These are phyloP conservation scores for Spodoptera littoralis DNA, from an alignment of 2,888 invertebrate genomes.

Conservation along the genomic window DNA sequence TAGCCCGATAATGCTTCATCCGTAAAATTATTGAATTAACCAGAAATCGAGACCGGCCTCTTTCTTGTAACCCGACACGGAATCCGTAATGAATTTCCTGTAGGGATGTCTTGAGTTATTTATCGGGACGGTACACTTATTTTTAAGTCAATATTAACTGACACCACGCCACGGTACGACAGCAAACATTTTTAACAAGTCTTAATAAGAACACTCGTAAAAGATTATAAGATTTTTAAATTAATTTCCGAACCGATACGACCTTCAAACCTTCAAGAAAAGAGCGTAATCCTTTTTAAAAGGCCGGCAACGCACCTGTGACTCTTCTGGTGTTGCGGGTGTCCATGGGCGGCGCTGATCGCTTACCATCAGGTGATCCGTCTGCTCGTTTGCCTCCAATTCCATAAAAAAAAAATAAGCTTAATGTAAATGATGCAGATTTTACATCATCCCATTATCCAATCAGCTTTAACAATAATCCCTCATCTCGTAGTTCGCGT, in stretches of 20 bases:
- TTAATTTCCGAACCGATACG: too few relatives aligned
- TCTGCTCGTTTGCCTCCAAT: too few relatives aligned
- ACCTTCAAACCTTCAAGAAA: too few relatives aligned
- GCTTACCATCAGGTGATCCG: too few relatives aligned
- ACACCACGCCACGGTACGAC: conserved; percentile 5
- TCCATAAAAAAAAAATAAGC: too few relatives aligned
- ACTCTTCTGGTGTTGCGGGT: too few relatives aligned
- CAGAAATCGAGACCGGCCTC: conserved; percentile 73
- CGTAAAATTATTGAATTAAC: conserved; percentile 80
- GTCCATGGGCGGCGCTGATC: too few relatives aligned
- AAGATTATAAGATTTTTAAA: too few relatives aligned
- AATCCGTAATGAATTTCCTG: conserved; percentile 73
- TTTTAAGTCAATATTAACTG: conserved; percentile 22
- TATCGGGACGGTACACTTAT: conserved; percentile 16
- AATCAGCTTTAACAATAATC: neutral
- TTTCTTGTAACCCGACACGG: conserved; percentile 77
- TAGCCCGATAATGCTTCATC: conserved; percentile 74
- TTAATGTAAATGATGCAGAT: too few relatives aligned
- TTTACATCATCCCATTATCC: neutral
- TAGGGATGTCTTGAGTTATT: conserved; percentile 32
- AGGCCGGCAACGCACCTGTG: too few relatives aligned
- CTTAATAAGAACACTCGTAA: too few relatives aligned
- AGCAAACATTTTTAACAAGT: neutral
- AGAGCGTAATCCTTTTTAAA: too few relatives aligned
- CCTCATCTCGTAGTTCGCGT: neutral